Conservation (phyloP, 2,797 vertebrate genomes). For the Trachurus trachurus region DNA sequence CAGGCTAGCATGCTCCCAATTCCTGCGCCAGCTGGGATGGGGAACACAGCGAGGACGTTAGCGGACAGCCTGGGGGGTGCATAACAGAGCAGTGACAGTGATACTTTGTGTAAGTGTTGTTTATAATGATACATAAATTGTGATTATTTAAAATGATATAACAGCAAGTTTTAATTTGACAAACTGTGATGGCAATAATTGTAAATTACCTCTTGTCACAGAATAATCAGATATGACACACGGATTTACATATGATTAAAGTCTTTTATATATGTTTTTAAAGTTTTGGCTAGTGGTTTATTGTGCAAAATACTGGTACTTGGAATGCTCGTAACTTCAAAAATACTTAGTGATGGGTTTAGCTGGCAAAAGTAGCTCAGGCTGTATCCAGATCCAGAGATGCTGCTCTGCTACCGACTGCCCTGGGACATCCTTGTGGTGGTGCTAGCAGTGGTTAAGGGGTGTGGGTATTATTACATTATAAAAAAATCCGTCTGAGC, state of each 20-base stretch:
- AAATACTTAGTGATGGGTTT: neutral
- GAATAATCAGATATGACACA: neutral
- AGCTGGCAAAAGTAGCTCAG: conserved; percentile 2
- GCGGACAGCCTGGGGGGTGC: neutral
- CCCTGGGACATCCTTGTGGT: conserved; percentile 20
- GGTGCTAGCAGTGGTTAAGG: conserved; percentile 23
- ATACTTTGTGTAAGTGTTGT: neutral
- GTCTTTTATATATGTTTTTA: neutral
- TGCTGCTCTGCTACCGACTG: conserved; percentile 22
- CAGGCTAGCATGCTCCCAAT: neutral
- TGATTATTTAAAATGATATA: neutral
- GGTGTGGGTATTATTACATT: conserved; percentile 59
- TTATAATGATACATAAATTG: neutral
- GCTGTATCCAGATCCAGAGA: conserved; percentile 7
- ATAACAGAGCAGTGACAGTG: neutral
- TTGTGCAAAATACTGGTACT: neutral
- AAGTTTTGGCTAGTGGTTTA: neutral
- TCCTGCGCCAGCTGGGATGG: neutral
- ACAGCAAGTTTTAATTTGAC: neutral
- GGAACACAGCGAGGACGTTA: neutral
- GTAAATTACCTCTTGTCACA: neutral
- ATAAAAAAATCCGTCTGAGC: conserved; percentile 11
- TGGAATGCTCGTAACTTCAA: neutral
- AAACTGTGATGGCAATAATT: neutral
- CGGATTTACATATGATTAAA: neutral